Conservation (phyloP, 2,888 invertebrate genomes). For the Eristalis pertinax region DNA sequence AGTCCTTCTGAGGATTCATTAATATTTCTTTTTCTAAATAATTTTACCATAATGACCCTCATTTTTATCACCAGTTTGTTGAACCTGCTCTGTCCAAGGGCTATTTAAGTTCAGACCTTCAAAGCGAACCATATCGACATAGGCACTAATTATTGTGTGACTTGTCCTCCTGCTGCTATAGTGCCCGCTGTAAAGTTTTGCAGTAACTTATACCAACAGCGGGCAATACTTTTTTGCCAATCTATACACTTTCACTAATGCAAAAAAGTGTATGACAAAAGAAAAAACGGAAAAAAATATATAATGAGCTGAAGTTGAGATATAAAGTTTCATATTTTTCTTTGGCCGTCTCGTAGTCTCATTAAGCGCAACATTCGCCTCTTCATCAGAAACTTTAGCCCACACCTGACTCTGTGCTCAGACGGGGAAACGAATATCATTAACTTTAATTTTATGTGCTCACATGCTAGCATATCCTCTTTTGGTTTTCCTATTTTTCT, state of each 20-base stretch:
- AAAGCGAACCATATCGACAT: no score
- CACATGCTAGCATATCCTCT: conserved; percentile 62
- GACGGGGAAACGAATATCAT: conserved; percentile 50
- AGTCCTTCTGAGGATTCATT: no score
- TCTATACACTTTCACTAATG: not conserved
- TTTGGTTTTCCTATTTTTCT: conserved; percentile 9
- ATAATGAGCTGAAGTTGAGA: conserved; percentile 56
- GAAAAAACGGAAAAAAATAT: not conserved
- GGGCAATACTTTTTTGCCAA: not conserved
- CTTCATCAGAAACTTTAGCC: conserved; percentile 19
- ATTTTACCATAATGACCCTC: no score
- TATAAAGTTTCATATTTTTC: conserved; percentile 69
- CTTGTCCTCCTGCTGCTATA: no score
- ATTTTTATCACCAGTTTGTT: no score
- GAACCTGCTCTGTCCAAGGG: no score
- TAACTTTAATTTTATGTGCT: conserved; percentile 69
- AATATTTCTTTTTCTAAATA: no score
- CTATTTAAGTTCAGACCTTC: no score
- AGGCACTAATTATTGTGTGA: not conserved
- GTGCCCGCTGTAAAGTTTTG: no score
- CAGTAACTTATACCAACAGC: not conserved
- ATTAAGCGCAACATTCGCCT: conserved; percentile 64
- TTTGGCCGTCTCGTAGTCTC: conserved; percentile 50
- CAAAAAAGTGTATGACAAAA: not conserved
- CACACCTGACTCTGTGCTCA: not conserved